Percentiles rank a stretch among this genome's conserved stretches.
Evolutionary conservation across 2,888 invertebrate genomes (phyloP).

Genomic region (Eueremaeus valkanovi): DNA sequence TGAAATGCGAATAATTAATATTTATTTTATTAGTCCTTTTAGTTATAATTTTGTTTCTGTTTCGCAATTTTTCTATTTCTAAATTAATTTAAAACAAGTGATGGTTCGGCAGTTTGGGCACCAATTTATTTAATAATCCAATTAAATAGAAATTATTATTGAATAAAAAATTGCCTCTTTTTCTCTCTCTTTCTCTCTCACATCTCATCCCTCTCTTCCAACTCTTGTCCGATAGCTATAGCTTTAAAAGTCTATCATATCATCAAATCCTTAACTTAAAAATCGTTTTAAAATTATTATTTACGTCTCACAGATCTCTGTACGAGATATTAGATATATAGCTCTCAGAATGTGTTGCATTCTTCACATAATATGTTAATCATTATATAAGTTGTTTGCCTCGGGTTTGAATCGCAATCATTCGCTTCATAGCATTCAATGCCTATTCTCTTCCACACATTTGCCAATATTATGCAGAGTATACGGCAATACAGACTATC

Average conservation of each 20-base stretch:
- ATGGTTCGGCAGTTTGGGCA: conserved; percentile 9
- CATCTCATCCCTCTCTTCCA: not conserved
- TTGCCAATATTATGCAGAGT: not conserved
- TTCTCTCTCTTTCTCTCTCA: not conserved
- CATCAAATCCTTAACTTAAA: conserved; percentile 20
- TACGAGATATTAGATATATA: not conserved
- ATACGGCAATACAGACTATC: no score
- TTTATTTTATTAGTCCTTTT: not conserved
- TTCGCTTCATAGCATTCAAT: not conserved
- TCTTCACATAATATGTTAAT: conserved; percentile 26
- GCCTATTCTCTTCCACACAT: not conserved
- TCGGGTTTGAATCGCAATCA: conserved; percentile 17
- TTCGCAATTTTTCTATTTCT: not conserved
- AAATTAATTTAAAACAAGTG: conserved; percentile 11
- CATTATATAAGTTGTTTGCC: conserved; percentile 27
- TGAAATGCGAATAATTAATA: not conserved
- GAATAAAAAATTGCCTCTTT: not conserved
- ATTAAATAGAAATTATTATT: conserved; percentile 11
- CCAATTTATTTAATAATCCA: conserved; percentile 12
- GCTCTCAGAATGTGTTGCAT: not conserved
- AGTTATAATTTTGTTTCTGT: not conserved
- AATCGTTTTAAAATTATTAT: conserved; percentile 27
- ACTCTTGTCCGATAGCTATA: not conserved
- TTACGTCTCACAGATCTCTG: conserved; percentile 2
- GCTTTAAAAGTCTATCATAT: not conserved